Evolutionary conservation across 2,888 invertebrate genomes (phyloP).

Genomic region (Lissonota sp.): DNA sequence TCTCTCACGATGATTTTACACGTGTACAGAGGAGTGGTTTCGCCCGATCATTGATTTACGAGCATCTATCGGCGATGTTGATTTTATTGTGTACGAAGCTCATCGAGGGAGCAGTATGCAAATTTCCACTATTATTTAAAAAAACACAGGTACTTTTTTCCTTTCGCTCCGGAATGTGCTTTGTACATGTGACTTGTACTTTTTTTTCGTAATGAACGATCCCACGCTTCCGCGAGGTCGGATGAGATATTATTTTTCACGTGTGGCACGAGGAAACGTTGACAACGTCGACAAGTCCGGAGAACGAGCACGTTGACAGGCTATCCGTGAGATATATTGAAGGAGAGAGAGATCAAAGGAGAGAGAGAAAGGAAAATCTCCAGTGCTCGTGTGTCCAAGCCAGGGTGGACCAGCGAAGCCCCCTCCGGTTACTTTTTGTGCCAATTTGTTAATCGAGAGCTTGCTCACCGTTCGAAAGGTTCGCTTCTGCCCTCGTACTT

Average conservation of each 20-base stretch:
- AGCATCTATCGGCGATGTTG: constrained; percentile 4
- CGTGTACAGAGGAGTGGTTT: not conserved
- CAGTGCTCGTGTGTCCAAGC: constrained; percentile 28
- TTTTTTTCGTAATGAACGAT: constrained; percentile 38
- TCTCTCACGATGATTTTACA: constrained; percentile 9
- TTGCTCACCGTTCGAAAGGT: constrained; percentile 25
- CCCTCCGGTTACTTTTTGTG: constrained; percentile 77
- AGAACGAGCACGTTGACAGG: constrained; percentile 51
- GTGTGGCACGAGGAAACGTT: constrained; percentile 31
- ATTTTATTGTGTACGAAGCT: not conserved
- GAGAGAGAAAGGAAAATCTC: constrained; percentile 57
- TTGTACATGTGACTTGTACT: constrained; percentile 1
- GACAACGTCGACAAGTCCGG: constrained; percentile 36
- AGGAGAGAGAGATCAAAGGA: constrained; percentile 50
- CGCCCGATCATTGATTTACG: constrained; percentile 3
- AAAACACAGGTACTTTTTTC: too few species aligned
- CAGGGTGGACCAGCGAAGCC: constrained; percentile 38
- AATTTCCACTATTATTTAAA: too few species aligned
- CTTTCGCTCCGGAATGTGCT: too few species aligned
- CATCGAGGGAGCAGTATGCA: too few species aligned
- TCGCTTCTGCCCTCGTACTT: constrained; percentile 45
- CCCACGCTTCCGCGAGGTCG: constrained; percentile 49
- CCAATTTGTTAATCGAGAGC: constrained; percentile 80
- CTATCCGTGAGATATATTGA: constrained; percentile 31
- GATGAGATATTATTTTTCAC: constrained; percentile 48